A percentile compares a stretch with the other conserved stretches of the same genome.
phyloP scores from a whole-genome alignment of 2,797 vertebrate genomes.

The Dryobates pubescens region DNA sequence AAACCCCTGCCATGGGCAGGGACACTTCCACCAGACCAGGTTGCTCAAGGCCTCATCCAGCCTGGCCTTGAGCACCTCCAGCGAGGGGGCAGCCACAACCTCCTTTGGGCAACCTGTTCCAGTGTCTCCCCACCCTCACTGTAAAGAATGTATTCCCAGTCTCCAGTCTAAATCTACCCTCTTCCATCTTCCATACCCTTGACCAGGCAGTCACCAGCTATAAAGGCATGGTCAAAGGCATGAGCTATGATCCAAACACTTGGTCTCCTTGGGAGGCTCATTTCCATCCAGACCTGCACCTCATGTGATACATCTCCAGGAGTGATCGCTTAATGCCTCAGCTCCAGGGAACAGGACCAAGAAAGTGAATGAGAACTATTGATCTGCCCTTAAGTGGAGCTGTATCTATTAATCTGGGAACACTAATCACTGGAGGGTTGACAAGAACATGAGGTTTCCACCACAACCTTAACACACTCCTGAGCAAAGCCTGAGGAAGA shows the following conservation, averaged over 20 bases:
- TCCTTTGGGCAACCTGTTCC: too few relatives aligned
- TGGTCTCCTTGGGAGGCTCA: slow-evolving; percentile 4
- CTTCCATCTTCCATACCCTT: neutral
- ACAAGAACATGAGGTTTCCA: neutral
- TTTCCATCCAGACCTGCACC: slow-evolving; percentile 35
- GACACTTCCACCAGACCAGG: too few relatives aligned
- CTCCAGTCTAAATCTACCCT: too few relatives aligned
- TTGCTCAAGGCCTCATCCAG: too few relatives aligned
- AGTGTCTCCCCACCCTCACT: too few relatives aligned
- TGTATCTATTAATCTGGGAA: slow-evolving; percentile 23
- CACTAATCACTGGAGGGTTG: neutral
- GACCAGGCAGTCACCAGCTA: neutral
- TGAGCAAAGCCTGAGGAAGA: neutral
- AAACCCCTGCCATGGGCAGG: too few relatives aligned
- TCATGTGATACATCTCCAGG: neutral
- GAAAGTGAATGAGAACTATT: neutral
- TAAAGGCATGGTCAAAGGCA: neutral
- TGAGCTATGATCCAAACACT: neutral
- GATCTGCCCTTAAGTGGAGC: slow-evolving; percentile 22
- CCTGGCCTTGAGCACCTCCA: too few relatives aligned
- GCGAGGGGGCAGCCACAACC: too few relatives aligned
- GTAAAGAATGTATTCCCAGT: too few relatives aligned
- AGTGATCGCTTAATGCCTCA: neutral
- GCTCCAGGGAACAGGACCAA: neutral
- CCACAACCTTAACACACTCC: neutral